Conservation (phyloP, 2,888 invertebrate genomes). For the Sipha maydis region DNA sequence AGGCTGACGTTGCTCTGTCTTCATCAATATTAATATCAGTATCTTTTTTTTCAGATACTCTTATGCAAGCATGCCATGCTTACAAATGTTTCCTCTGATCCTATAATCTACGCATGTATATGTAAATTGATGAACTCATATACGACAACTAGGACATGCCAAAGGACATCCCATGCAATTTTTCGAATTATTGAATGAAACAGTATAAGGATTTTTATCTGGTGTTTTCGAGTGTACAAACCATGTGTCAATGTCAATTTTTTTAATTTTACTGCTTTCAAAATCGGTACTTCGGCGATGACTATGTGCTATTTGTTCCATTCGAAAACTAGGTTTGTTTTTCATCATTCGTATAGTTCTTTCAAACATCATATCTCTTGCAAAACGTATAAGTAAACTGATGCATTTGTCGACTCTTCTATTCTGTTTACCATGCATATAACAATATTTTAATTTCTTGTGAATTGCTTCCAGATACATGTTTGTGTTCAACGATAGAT, state of each 20-base stretch:
- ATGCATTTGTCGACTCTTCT: conserved; percentile 27
- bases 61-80: no score
- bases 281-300: not conserved
- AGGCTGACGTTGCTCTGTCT: not conserved
- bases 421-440: conserved; percentile 4
- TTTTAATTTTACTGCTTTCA: not conserved
- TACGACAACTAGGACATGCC: not conserved
- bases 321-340: conserved; percentile 20
- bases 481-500: conserved; percentile 19
- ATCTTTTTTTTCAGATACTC: not conserved
- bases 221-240: not conserved
- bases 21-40: not conserved
- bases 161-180: conserved; percentile 1
- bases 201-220: not conserved
- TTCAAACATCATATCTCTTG: conserved; percentile 34
- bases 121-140: not conserved
- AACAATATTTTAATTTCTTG: conserved; percentile 38
- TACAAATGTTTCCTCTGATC: no score
- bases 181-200: not conserved
- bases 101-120: no score
- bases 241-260: not conserved
- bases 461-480: conserved; percentile 31
- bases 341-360: conserved; percentile 31
- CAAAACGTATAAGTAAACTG: not conserved
- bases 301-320: conserved; percentile 9